Evolutionary conservation across 2,888 invertebrate species (phyloP), one percentile per base, ranked within the genome.

Genomic region (Bellardia bayeri): DNA sequence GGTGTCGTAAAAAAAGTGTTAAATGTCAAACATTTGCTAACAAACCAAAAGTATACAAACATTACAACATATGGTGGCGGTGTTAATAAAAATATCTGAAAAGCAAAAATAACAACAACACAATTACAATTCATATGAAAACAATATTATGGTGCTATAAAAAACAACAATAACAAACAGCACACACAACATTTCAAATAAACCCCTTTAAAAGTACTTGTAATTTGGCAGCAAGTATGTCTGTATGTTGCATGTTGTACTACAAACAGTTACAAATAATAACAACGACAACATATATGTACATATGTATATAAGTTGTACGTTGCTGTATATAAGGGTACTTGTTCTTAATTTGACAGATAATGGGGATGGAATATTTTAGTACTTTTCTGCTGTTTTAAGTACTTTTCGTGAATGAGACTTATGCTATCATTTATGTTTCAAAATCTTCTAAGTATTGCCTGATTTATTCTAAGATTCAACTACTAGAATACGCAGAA

Each of bases 11-110:
- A n/a, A 9, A 75, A 80, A 66, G 86, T 86, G 86, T 80, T 83
- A 83, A 83, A 86, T 86, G 71, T 71, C 83, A 86, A 83, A 86
- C 76, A 75, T 86, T 86, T 66, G 79, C 86, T 75, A 86, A 86
- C 79, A 79, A 75, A 79, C 68, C 61, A 68, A 69, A 79, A 82
- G n/a, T 71, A 82, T 8, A 69, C 49, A 64, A 83, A 71, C 69
- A 75, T 74, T 83, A 56, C 64, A 83, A 79, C 83, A 83, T 76
- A 86, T 86, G 83, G 82, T 11, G 66, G 58, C 51, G 69, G 63
- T 68, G 56, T 72, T 63, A 80, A 74, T 61, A 68, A 79, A 84
- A 74, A 74, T 74, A 74, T 72, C 30, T 72, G 56, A 64, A 61
- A 42, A 74, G 11, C 7, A 63, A 56, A 37, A 66, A 23, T 8